phyloP scores from a whole-genome alignment of 2,113 vertebrate genomes.

The Athene cunicularia region DNA sequence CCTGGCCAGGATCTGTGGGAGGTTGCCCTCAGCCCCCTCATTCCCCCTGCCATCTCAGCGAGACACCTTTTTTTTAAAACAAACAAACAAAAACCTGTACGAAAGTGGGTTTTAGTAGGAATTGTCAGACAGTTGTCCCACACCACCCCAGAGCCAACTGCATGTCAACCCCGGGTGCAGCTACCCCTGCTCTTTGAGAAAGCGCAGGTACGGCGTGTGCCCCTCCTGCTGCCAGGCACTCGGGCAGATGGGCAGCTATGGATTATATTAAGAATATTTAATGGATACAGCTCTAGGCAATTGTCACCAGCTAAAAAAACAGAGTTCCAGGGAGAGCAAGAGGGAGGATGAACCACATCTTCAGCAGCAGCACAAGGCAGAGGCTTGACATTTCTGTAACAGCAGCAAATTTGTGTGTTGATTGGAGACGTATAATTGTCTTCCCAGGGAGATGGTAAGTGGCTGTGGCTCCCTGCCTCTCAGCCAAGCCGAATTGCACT shows the following conservation, averaged over 20 bases:
- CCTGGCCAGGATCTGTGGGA: background rate
- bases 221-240: background rate
- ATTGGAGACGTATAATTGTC: background rate
- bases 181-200: background rate
- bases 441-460: background rate
- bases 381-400: constrained; percentile 6
- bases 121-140: background rate
- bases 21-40: background rate
- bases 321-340: background rate
- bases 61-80: background rate
- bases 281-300: constrained; percentile 18
- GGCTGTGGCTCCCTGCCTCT: background rate
- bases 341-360: background rate
- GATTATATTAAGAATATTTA: constrained; percentile 23
- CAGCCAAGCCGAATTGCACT: fast-evolving
- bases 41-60: background rate
- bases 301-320: background rate
- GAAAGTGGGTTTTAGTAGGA: background rate
- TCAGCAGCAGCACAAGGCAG: background rate
- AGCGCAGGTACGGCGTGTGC: fast-evolving
- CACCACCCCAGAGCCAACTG: background rate
- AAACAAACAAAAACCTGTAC: no score
- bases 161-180: background rate
- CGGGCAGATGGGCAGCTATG: background rate
- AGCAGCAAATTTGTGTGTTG: background rate